A percentile compares a stretch with the other conserved stretches of the same genome.
Evolutionary conservation across 2,888 invertebrate genomes (phyloP).

Genomic region (Iphiclides podalirius): DNA sequence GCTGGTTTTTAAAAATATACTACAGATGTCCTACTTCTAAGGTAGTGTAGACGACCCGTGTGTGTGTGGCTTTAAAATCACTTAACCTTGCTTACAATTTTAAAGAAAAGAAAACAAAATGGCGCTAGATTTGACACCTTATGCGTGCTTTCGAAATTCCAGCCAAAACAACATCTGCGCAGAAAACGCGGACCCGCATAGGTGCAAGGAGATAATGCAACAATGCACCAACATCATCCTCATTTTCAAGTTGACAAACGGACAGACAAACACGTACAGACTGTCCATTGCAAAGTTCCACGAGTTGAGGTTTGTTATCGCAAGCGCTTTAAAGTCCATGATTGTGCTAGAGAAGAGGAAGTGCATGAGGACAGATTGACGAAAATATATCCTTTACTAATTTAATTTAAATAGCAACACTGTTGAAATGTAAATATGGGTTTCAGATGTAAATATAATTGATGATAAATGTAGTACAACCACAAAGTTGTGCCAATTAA

Average conservation of each 20-base stretch:
- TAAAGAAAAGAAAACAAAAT: too few species aligned
- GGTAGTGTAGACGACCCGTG: too few species aligned
- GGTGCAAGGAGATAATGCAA: constrained; percentile 44
- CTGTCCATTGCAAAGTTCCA: constrained; percentile 58
- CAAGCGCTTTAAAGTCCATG: constrained; percentile 59
- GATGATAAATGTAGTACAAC: too few species aligned
- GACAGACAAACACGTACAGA: constrained; percentile 43
- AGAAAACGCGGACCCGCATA: constrained; percentile 35
- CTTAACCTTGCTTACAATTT: too few species aligned
- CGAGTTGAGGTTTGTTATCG: constrained; percentile 55
- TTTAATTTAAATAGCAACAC: too few species aligned
- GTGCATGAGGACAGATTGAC: constrained; percentile 49
- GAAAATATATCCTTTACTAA: background rate
- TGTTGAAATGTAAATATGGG: too few species aligned
- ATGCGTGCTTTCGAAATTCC: constrained; percentile 36
- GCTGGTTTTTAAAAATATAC: too few species aligned
- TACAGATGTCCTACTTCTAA: too few species aligned
- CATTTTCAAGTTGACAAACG: constrained; percentile 46
- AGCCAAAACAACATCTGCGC: constrained; percentile 54
- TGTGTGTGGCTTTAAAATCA: too few species aligned
- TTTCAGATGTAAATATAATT: too few species aligned
- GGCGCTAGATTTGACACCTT: too few species aligned
- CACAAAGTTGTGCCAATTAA: too few species aligned
- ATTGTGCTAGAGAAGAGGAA: constrained; percentile 63
- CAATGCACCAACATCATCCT: constrained; percentile 51